These are phyloP conservation scores for Colinus virginianus DNA, from an alignment of 2,113 vertebrate genomes.

Conservation along the genomic window DNA sequence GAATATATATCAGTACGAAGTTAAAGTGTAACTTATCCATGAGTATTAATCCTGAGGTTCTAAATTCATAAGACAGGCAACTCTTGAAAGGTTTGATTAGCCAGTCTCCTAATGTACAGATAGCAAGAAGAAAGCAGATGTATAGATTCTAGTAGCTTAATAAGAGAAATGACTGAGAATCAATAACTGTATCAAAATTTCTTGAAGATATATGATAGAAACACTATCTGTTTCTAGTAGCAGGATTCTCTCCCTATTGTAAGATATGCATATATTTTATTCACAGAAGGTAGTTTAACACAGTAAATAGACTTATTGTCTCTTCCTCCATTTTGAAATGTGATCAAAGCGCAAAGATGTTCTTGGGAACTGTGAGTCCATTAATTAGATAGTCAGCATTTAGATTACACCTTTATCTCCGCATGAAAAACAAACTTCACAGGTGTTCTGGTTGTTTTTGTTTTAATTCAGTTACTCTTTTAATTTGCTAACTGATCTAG, in stretches of 20 bases:
- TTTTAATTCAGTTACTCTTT: background rate
- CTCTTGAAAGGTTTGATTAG: background rate
- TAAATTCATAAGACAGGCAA: background rate
- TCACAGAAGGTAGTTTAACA: background rate
- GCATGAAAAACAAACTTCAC: background rate
- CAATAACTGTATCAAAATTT: background rate
- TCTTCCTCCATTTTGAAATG: background rate
- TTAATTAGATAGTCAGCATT: background rate
- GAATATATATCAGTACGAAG: background rate
- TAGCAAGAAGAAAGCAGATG: background rate
- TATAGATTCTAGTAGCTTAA: background rate
- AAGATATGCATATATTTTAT: background rate
- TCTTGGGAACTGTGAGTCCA: background rate
- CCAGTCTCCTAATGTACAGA: background rate
- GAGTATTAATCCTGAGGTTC: background rate
- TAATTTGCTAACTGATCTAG: background rate
- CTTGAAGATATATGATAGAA: background rate
- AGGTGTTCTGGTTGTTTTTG: background rate
- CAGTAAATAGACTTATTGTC: background rate
- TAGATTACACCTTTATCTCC: background rate
- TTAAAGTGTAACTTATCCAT: background rate
- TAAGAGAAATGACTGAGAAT: background rate
- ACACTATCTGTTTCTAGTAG: accelerated
- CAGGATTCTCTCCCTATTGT: background rate
- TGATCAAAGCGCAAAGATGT: background rate